Evolutionary conservation across 30 jellyfish, hydroid and myxozoan genomes (phyloP), one percentile per base, ranked within the genome.

Genomic region (Cassiopea andromeda): DNA sequence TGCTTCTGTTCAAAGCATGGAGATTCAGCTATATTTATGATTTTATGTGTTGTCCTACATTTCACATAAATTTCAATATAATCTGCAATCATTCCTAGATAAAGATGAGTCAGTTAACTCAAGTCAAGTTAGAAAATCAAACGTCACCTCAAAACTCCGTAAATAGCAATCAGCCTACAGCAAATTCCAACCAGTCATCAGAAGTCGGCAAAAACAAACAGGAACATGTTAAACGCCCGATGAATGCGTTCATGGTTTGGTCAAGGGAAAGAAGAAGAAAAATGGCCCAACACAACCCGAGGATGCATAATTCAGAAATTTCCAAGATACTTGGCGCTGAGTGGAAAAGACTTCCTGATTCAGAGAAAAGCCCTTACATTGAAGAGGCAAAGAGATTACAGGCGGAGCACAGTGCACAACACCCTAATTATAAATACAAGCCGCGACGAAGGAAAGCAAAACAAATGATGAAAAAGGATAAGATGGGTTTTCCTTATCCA

Each of bases 221-320:
- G 47, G 98, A 93, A 16, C 99, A 97, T 69, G 98, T 97, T 8
- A 97, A 97, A 79, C 94, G 99, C 49, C 99, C 99, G 10, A 97
- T 97, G 99, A 97, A 97, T 87, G 99, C 99, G 1, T 97, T 97
- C 73, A 97, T 97, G 99, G 99, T 97, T 3, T 97, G 99, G 99
- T 92, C 98, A 45, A 92, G 98, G 46, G 98, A 93, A 68, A 54
- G 96, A 46, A 75, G 99, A 88, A 85, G 98, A 78, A 93, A 93
- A 80, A 97, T 97, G 98, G 98, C 99, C 1, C 98, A 91, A 61
- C 96, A 90, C 73, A 92, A 97, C 85, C 99, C 99, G 2, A 91
- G 98, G 46, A 97, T 97, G 99, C 99, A 97, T 77, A 97, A 97
- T 87, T 93, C 98, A 6, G 99, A 97, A 76, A 97, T 97, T 50